phyloP scores from a whole-genome alignment of 2,113 vertebrate genomes.

The Alaudala cheleensis region DNA sequence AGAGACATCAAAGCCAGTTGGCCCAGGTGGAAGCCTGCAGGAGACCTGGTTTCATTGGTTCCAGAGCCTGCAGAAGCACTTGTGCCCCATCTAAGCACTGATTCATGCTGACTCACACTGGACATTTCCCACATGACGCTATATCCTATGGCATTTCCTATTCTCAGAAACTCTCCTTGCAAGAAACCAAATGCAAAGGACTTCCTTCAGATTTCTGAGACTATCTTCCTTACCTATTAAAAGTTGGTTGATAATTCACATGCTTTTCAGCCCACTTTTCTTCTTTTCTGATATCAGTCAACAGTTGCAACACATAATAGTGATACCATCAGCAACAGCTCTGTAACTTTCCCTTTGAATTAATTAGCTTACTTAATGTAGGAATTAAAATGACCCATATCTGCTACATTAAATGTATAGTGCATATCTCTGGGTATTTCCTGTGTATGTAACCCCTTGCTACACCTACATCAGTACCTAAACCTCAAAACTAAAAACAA shows the following conservation, averaged over 20 bases:
- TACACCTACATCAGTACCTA: not conserved
- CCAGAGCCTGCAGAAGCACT: not conserved
- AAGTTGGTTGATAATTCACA: not conserved
- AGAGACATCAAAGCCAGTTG: not conserved
- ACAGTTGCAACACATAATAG: not conserved
- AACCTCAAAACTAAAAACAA: not conserved
- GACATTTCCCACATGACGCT: not conserved
- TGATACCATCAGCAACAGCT: not conserved
- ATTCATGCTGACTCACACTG: not conserved
- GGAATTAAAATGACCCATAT: not conserved
- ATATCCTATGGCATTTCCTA: not conserved
- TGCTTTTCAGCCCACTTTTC: not conserved
- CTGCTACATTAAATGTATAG: not conserved
- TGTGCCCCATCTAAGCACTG: not conserved
- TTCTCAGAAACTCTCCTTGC: not conserved
- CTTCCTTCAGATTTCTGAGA: not conserved
- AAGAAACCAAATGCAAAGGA: not conserved
- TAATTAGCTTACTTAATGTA: not conserved
- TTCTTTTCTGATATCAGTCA: not conserved
- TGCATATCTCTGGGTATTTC: not conserved
- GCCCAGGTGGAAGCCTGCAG: not conserved
- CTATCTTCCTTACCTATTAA: not conserved
- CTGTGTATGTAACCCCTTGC: not conserved
- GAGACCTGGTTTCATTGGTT: not conserved
- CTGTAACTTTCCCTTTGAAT: not conserved